Evolutionary conservation across 2,888 invertebrate genomes (phyloP), one percentile per base, ranked within the genome.

Genomic region (Drosophila neonasuta): DNA sequence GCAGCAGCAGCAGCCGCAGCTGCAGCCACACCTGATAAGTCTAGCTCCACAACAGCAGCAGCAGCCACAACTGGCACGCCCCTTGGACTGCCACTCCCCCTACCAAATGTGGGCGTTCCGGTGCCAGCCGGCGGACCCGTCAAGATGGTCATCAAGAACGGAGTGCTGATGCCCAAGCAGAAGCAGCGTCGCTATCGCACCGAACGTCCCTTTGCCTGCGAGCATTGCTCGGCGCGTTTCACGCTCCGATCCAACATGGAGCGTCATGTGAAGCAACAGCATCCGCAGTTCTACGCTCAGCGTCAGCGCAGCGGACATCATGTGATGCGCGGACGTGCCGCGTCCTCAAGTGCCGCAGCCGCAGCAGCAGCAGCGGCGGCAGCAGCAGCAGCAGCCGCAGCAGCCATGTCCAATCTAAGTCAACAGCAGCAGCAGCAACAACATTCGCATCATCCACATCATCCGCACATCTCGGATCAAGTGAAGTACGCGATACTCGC

Each of bases 241-340:
- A 97, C 97, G 0, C 91, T 97, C 10, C 93, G 97, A n/a, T 97
- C 97, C 9, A 97, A 98, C 84, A 97, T 97, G 97, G 97, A 97
- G 90, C 93, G 97, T 0, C 98, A 98, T 82, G 96, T 97, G 3
- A 97, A 97, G 88, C 97, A 97, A 82, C 97, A 97, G 80, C 98
- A 98, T 91, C 97, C 97, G 0, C 96, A 96, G 70, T 95, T 94
- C 87, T 97, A 97, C 95, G 95, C 95, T 56, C 95, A 96, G 72
- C 92, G 96, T 42, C 95, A 96, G 79, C 91, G 94, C 29, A 92
- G 92, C 2, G 93, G 93, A 0, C 92, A 93, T 45, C 90, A 90
- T 48, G 87, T 90, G 34, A 88, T 91, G 88, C 89, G 91, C 4
- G 90, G 90, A 7, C 88, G 90, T 9, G 87, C 88, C 1, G 87